Percentiles rank a stretch among this genome's conserved stretches.
Evolutionary conservation across 2,888 invertebrate genomes (phyloP).

Genomic region (Chrysolina haemoptera): DNA sequence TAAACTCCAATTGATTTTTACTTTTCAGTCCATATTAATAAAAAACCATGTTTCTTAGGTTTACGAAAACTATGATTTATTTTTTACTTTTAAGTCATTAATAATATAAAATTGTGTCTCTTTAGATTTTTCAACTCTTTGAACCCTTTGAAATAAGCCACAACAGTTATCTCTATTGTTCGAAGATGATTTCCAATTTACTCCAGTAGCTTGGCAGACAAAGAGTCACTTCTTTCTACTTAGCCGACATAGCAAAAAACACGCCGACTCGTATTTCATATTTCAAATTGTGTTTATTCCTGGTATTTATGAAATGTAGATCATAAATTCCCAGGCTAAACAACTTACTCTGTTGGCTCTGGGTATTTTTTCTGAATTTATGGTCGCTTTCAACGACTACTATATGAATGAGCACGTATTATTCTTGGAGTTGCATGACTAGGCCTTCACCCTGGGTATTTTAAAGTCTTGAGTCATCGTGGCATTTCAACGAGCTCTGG

Average conservation of each 20-base stretch:
- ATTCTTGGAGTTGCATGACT: slow-evolving; percentile 17
- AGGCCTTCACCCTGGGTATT: not conserved
- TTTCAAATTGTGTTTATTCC: slow-evolving; percentile 44
- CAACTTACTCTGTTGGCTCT: slow-evolving; percentile 44
- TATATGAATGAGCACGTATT: slow-evolving; percentile 22
- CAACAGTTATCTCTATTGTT: no score
- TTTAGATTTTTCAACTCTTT: no score
- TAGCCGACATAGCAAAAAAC: not conserved
- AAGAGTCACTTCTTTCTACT: not conserved
- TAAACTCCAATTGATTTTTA: no score
- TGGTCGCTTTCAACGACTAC: slow-evolving; percentile 34
- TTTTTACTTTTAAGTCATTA: no score
- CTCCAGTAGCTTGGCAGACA: not conserved
- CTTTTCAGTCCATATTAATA: no score
- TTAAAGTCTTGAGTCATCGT: slow-evolving; percentile 6
- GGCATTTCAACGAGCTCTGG: not conserved
- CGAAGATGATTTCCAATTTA: no score
- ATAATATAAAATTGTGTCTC: no score
- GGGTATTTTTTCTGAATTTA: slow-evolving; percentile 42
- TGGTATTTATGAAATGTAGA: slow-evolving; percentile 39
- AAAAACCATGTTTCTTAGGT: no score
- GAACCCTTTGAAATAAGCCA: no score
- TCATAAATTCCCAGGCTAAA: slow-evolving; percentile 38
- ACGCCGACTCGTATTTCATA: slow-evolving; percentile 30
- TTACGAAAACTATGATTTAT: no score